A percentile compares a stretch with the other conserved stretches of the same genome.
These are phyloP conservation scores for Plemyria rubiginata DNA, from an alignment of 2,888 invertebrate genomes.

Conservation along the genomic window DNA sequence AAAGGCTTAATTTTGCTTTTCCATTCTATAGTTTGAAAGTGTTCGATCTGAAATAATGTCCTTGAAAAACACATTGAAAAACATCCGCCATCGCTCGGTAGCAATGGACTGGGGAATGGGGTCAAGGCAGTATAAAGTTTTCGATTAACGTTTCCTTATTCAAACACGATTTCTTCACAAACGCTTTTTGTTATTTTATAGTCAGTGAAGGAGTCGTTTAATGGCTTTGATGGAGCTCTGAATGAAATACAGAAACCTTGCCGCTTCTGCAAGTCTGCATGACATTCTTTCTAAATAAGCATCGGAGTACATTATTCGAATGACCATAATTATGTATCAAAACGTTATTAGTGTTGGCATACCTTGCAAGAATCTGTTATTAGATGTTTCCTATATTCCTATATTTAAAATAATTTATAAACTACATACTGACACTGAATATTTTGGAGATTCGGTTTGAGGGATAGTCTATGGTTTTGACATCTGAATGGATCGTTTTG, in stretches of 20 bases:
- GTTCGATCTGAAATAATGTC: slow-evolving; percentile 22
- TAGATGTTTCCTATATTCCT: too few species aligned
- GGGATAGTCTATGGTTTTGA: too few species aligned
- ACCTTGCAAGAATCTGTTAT: too few species aligned
- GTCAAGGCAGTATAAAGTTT: slow-evolving; percentile 42
- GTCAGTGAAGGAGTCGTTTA: slow-evolving; percentile 26
- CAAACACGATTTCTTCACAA: slow-evolving; percentile 38
- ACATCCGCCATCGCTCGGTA: slow-evolving; percentile 19
- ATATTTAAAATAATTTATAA: too few species aligned
- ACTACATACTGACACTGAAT: too few species aligned
- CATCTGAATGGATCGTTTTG: too few species aligned
- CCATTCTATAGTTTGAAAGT: slow-evolving; percentile 9
- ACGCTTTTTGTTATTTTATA: slow-evolving; percentile 36
- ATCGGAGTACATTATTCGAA: too few species aligned
- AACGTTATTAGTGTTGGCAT: too few species aligned
- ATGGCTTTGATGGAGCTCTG: slow-evolving; percentile 15
- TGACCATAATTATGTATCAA: too few species aligned
- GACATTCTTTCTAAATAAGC: too few species aligned
- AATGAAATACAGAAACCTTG: background rate
- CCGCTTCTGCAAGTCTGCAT: background rate
- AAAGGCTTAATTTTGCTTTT: background rate
- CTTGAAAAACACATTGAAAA: slow-evolving; percentile 25
- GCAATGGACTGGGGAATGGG: slow-evolving; percentile 34
- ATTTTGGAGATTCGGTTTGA: too few species aligned
- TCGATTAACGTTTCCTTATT: slow-evolving; percentile 39